phyloP scores from a whole-genome alignment of 2,113 vertebrate genomes.

The Sakesphorus luctuosus region DNA sequence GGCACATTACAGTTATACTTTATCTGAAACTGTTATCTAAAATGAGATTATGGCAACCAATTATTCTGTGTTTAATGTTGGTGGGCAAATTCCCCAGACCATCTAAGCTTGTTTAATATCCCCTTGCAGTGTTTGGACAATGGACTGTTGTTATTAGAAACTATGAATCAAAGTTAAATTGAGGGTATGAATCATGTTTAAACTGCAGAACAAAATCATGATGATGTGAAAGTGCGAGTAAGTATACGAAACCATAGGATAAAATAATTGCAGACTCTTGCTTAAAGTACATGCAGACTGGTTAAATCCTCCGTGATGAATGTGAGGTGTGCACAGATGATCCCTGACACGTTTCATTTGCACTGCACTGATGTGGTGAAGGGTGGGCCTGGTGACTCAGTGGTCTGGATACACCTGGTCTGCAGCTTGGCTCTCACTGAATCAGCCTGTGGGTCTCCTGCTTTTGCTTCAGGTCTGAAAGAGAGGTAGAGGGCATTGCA shows the following conservation, averaged over 20 bases:
- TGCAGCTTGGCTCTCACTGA: background rate
- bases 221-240: background rate
- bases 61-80: slow-evolving; percentile 32
- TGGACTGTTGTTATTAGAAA: slow-evolving; percentile 44
- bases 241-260: background rate
- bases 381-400: background rate
- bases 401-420: background rate
- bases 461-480: background rate
- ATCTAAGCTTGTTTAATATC: slow-evolving; percentile 29
- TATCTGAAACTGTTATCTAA: slow-evolving; percentile 10
- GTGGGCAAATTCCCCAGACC: slow-evolving; percentile 1
- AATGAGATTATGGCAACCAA: background rate
- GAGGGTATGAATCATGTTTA: slow-evolving; percentile 31
- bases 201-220: slow-evolving; percentile 14
- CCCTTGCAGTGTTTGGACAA: slow-evolving; percentile 31
- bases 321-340: background rate
- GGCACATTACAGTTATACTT: background rate
- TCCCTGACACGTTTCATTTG: background rate
- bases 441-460: fast-evolving
- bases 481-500: background rate
- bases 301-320: background rate
- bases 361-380: background rate
- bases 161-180: slow-evolving; percentile 56
- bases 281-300: background rate
- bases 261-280: background rate